phyloP scores from a whole-genome alignment of 2,888 invertebrate genomes.

The Drosophila yooni region DNA sequence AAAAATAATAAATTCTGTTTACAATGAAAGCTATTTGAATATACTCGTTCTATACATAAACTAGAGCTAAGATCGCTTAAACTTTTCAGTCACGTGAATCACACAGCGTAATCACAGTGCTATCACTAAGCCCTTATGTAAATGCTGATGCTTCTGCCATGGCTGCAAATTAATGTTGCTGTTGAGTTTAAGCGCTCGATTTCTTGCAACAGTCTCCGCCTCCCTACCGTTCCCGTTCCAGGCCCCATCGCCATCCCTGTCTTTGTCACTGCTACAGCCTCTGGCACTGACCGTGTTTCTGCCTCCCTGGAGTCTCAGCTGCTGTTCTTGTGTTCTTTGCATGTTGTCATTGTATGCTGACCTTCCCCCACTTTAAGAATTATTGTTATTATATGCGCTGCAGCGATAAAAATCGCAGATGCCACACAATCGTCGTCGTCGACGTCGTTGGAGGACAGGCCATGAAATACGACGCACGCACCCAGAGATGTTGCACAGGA shows the following conservation, averaged over 20 bases:
- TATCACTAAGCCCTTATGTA: constrained; percentile 67
- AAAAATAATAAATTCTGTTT: background rate
- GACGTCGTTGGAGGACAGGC: constrained; percentile 70
- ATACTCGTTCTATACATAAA: background rate
- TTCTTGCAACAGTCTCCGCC: constrained; percentile 27
- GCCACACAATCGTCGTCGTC: constrained; percentile 74
- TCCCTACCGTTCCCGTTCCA: constrained; percentile 5
- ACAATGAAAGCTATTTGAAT: background rate
- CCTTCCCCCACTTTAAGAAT: constrained; percentile 84
- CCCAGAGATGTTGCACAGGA: constrained; percentile 53
- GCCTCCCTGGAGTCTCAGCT: constrained; percentile 67
- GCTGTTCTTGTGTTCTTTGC: constrained; percentile 74
- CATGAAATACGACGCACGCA: constrained; percentile 78
- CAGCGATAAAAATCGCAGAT: constrained; percentile 81
- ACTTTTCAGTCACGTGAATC: background rate
- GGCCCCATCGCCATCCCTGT: background rate
- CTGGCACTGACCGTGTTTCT: constrained; percentile 34
- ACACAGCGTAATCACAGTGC: constrained; percentile 19
- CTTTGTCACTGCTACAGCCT: constrained; percentile 20
- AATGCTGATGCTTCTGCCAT: constrained; percentile 51
- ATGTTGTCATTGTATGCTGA: constrained; percentile 69
- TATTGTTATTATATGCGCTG: constrained; percentile 84
- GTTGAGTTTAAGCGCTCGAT: constrained; percentile 80
- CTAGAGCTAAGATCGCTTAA: background rate
- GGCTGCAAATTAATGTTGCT: constrained; percentile 82